Evolutionary conservation across 2,113 vertebrate species (phyloP), one percentile per base, ranked within the genome.

Genomic region (Platysteira castanea): DNA sequence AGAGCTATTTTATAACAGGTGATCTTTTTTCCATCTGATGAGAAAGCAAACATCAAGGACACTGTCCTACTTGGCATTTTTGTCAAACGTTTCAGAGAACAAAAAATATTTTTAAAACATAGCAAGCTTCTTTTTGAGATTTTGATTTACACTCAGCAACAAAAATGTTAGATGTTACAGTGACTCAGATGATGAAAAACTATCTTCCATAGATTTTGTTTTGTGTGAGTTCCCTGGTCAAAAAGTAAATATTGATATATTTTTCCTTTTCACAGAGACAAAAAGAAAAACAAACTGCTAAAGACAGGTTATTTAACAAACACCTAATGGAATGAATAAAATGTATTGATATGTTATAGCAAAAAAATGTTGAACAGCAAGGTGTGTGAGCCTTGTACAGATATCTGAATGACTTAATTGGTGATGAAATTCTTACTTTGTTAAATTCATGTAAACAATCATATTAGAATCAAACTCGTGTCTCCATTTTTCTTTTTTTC

Each of bases 31-130:
- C 87, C 17, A 47, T 59, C 50, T 81, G 81, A 94, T 85, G 76
- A 80, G 76, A 80, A 95, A 89, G 35, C 33, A 83, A 87, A 80
- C 27, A 9, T 95, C 90, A 95, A 96, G 95, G 96, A 93, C 65
- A 59, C 49, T 57, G 47, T 74, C 65, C 52, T 82, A 47, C 37
- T 56, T 87, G 82, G 28, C 39, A 69, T 61, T 91, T 90, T 77
- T 92, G 54, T 91, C 24, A 61, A 77, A 93, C 17, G 21, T 74
- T 85, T 60, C 49, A 78, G 44, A 68, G 53, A 26, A 77, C 37
- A 78, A 92, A 94, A 93, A 80, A 2, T 22, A 76, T 19, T 49
- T 89, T 70, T 74, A 67, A 93, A 85, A 47, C 84, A 94, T 84
- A 88, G 10, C 4, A 84, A 52, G 27, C 10, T 82, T 73, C 42